phyloP scores from a whole-genome alignment of 2,113 vertebrate genomes.

The Pangasianodon gigas region DNA sequence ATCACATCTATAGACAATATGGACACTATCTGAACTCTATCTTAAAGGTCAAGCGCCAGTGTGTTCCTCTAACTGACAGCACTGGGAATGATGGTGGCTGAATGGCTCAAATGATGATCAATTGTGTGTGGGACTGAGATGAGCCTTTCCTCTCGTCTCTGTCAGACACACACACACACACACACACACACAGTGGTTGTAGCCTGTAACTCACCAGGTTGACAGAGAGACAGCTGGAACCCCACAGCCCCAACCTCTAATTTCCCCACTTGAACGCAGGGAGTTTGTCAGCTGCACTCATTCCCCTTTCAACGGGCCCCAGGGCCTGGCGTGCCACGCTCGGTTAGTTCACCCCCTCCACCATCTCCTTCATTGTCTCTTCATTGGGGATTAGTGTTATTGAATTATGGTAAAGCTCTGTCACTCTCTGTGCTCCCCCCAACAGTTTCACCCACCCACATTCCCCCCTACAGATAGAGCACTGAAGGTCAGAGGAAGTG shows the following conservation, averaged over 20 bases:
- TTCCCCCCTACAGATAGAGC: slow-evolving; percentile 9
- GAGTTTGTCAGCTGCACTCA: slow-evolving; percentile 69
- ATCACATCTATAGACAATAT: background rate
- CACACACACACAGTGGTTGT: slow-evolving; percentile 46
- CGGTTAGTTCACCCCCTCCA: slow-evolving; percentile 67
- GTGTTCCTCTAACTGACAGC: slow-evolving; percentile 16
- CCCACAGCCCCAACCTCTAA: slow-evolving; percentile 51
- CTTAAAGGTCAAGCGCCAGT: slow-evolving; percentile 7
- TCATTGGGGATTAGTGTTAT: slow-evolving; percentile 78
- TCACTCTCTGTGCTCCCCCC: slow-evolving; percentile 29
- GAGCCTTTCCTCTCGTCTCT: slow-evolving; percentile 7
- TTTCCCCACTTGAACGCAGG: slow-evolving; percentile 42
- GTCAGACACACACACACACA: slow-evolving; percentile 15
- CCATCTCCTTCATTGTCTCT: slow-evolving; percentile 64
- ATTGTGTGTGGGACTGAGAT: slow-evolving; percentile 45
- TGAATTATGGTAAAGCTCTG: slow-evolving; percentile 71
- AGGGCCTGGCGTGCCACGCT: slow-evolving; percentile 57
- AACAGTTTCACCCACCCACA: slow-evolving; percentile 32
- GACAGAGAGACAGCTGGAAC: slow-evolving; percentile 69
- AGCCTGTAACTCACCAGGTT: slow-evolving; percentile 63
- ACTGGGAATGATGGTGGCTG: background rate
- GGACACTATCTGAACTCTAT: background rate
- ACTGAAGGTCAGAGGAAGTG: slow-evolving; percentile 57
- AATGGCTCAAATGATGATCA: slow-evolving; percentile 52
- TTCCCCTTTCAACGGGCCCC: slow-evolving; percentile 58